These are phyloP conservation scores for zebrafish (Danio rerio) DNA, from an alignment of 2,113 vertebrate genomes.

Conservation along the genomic window GRCz12tu NC_133195.1:56628501-56629000, in stretches of 20 bases:
- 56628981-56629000: too few species aligned
- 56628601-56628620: not conserved
- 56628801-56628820: not conserved
- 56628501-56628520: not conserved
- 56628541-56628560: not conserved
- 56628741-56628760: not conserved
- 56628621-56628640: not conserved
- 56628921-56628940: too few species aligned
- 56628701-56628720: not conserved
- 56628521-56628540: not conserved
- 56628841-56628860: too few species aligned
- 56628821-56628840: too few species aligned
- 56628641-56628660: not conserved
- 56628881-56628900: too few species aligned
- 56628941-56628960: too few species aligned
- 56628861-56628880: too few species aligned
- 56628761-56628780: not conserved
- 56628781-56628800: not conserved
- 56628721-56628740: not conserved
- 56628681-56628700: not conserved
- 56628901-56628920: too few species aligned
- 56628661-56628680: not conserved
- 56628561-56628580: not conserved
- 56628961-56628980: too few species aligned
- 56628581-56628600: not conserved